A percentile compares a stretch with the other conserved stretches of the same genome.
These are phyloP conservation scores for Leptodactylus fuscus DNA, from an alignment of 2,113 vertebrate genomes.

Conservation along the genomic window DNA sequence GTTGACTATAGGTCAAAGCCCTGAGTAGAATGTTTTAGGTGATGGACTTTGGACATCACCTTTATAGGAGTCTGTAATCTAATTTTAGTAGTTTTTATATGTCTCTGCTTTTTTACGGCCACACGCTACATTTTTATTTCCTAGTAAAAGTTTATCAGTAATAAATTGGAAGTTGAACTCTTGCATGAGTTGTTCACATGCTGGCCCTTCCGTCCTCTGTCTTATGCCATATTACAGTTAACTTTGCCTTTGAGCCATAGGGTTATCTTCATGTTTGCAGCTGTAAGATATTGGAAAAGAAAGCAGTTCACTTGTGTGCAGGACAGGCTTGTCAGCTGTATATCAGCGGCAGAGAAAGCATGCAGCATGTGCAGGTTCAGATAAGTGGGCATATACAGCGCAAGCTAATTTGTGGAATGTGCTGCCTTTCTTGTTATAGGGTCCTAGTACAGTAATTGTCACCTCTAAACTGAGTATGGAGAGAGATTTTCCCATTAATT, in stretches of 20 bases:
- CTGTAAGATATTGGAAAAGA: background rate
- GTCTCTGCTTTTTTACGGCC: background rate
- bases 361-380: conserved; percentile 32
- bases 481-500: background rate
- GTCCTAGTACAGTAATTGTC: background rate
- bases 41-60: background rate
- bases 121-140: background rate
- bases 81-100: background rate
- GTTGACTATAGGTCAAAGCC: background rate
- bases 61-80: conserved; percentile 18
- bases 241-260: background rate
- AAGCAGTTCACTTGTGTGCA: background rate
- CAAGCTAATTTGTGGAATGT: conserved; percentile 15
- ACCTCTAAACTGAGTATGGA: background rate
- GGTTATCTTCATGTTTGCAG: conserved; percentile 43
- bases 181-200: conserved; percentile 23
- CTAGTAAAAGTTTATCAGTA: conserved; percentile 20
- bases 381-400: conserved; percentile 13
- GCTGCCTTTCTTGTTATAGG: background rate
- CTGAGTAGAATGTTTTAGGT: background rate
- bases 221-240: background rate
- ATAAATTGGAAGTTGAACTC: conserved; percentile 9
- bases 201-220: conserved; percentile 5
- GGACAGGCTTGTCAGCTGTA: background rate
- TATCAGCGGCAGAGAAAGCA: conserved; percentile 21